Base-by-base conservation (phyloP, 2,888 invertebrate genomes). In the Xylota segnis region DNA sequence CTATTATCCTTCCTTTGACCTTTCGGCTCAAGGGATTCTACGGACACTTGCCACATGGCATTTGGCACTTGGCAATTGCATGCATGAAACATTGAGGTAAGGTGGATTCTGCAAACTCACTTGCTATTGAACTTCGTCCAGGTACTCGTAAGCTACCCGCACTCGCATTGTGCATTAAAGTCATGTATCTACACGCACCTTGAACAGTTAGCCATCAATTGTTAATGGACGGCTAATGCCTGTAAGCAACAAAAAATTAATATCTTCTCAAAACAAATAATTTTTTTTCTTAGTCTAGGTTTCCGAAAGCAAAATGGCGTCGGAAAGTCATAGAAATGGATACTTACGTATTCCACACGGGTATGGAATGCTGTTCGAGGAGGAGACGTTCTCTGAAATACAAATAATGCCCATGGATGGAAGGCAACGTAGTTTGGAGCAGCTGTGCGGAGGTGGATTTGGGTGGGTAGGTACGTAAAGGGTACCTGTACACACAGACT, bases 181-280 rank as follows among this genome's bases (percentile, higher is more conserved):
- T 77, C 86, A 86, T 76, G 81, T 82, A 63, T 34, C 63, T 56
- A 77, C 63, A 86, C 86, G 82, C 86, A 82, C 86, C 86, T 86
- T 86, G 82, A 86, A 86, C 86, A 82, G 86, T 86, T 86, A 86
- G 76, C 76, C 72, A 82, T 82, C 76, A 86, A 86, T 86, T 86
- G 76, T 77, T 77, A 86, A 86, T 82, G 72, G 86, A 68, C 71
- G 66, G 63, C 56, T 78, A 74, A 52, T 50, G 58, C 59, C 58
- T 52, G 16, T 71, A 70, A 54, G 68, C 70, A 75, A 78, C 72
- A 56, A 79, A 83, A 84, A 71, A 75, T 66, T 75, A 81, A 84
- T 84, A 70, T 84, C 71, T 81, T 81, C 75, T 81, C 70, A 84
- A 84, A 84, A 84, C 79, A 79, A 84, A 84, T 84, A 81, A 61